phyloP scores from a whole-genome alignment of 2,888 invertebrate genomes.

The Leucania comma region DNA sequence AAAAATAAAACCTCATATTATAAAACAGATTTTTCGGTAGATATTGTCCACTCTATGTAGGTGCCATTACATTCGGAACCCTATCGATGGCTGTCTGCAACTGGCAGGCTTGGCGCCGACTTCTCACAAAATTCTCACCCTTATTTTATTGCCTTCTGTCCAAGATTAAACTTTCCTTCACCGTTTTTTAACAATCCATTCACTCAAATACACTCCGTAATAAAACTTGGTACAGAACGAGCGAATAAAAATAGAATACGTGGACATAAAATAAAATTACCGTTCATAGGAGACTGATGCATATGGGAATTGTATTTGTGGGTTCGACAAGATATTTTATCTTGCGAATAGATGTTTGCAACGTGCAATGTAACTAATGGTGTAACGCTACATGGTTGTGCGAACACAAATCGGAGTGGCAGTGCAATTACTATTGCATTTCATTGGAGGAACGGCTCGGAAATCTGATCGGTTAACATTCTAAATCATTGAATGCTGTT shows the following conservation, averaged over 20 bases:
- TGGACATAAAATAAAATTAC: slow-evolving; percentile 49
- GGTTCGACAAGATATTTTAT: slow-evolving; percentile 33
- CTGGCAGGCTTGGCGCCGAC: slow-evolving; percentile 87
- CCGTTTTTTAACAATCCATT: slow-evolving; percentile 80
- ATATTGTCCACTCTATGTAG: slow-evolving; percentile 74
- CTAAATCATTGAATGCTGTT: slow-evolving; percentile 26
- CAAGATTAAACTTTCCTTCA: slow-evolving; percentile 86
- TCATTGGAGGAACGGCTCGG: slow-evolving; percentile 8
- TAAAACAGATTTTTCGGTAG: neutral
- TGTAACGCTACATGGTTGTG: slow-evolving; percentile 23
- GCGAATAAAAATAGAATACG: slow-evolving; percentile 68
- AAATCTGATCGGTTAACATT: slow-evolving; percentile 19
- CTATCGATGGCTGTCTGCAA: slow-evolving; percentile 89
- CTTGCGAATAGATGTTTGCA: slow-evolving; percentile 16
- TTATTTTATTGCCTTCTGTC: slow-evolving; percentile 89
- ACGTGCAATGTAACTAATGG: slow-evolving; percentile 33
- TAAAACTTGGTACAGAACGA: slow-evolving; percentile 68
- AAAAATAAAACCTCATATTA: neutral
- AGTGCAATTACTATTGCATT: slow-evolving; percentile 38
- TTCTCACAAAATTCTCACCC: slow-evolving; percentile 87
- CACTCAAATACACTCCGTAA: slow-evolving; percentile 74
- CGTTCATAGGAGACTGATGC: slow-evolving; percentile 36
- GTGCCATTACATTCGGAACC: slow-evolving; percentile 76
- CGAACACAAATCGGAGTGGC: slow-evolving; percentile 35
- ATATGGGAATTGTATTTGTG: slow-evolving; percentile 35